These are phyloP conservation scores for Tachyglossus aculeatus DNA, from an alignment of 2,797 vertebrate genomes.

Conservation along the genomic window DNA sequence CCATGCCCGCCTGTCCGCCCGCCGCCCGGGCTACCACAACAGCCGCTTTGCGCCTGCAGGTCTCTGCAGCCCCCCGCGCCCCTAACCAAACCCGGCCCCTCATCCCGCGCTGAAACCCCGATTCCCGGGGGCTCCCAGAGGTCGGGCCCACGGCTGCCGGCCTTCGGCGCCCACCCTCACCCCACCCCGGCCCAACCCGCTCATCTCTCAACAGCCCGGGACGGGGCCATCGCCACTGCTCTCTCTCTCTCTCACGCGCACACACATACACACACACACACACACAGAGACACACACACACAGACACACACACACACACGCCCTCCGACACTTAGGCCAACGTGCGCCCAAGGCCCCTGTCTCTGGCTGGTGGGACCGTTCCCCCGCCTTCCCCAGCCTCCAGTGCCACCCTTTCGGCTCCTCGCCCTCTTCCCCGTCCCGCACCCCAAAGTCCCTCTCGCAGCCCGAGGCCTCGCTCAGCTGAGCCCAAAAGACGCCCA, in stretches of 20 bases:
- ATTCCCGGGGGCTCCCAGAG: slow-evolving; percentile 25
- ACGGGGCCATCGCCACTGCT: background rate
- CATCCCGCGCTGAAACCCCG: slow-evolving; percentile 38
- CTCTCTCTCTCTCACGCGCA: background rate
- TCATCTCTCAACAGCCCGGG: background rate
- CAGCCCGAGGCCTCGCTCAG: no score
- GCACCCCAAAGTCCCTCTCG: no score
- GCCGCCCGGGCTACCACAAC: slow-evolving; percentile 65
- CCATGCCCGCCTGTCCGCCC: slow-evolving; percentile 24
- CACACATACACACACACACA: background rate
- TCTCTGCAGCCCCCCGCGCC: slow-evolving; percentile 58
- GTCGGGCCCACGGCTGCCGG: background rate
- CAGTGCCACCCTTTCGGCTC: no score
- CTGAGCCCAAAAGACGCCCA: background rate
- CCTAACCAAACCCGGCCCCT: slow-evolving; percentile 35
- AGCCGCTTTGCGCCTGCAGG: slow-evolving; percentile 63
- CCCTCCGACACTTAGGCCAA: no score
- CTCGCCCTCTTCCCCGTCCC: no score
- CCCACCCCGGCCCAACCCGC: background rate
- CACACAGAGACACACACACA: background rate
- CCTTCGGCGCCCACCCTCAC: slow-evolving; percentile 19
- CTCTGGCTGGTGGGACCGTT: no score
- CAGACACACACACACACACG: background rate
- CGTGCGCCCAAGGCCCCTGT: no score
- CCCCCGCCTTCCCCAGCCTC: background rate